Conservation (phyloP, 2,888 invertebrate genomes). For the Ceramica pisi region DNA sequence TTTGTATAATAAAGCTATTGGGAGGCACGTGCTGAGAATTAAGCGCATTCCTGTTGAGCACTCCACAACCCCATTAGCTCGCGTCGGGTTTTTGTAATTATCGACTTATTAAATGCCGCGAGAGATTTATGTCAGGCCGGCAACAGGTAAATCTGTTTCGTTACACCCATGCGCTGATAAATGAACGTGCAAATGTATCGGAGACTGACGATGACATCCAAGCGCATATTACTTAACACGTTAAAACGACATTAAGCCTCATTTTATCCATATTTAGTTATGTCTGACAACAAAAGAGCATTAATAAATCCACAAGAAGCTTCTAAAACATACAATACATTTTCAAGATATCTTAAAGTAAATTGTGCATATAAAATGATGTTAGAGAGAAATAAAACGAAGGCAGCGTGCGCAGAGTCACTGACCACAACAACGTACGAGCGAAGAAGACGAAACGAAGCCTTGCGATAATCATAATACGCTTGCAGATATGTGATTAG, state of each 20-base stretch:
- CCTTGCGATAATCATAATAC: slow-evolving; percentile 89
- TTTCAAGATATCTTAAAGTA: slow-evolving; percentile 67
- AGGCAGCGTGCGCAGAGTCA: slow-evolving; percentile 81
- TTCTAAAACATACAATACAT: slow-evolving; percentile 60
- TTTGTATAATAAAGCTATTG: slow-evolving; percentile 85
- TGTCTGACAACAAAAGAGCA: slow-evolving; percentile 44
- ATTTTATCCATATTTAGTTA: slow-evolving; percentile 47
- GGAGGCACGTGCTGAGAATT: slow-evolving; percentile 83
- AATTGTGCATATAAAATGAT: slow-evolving; percentile 76
- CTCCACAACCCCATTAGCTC: slow-evolving; percentile 74
- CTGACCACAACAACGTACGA: slow-evolving; percentile 88
- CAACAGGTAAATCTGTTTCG: slow-evolving; percentile 76
- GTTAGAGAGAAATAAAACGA: slow-evolving; percentile 74
- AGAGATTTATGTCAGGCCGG: slow-evolving; percentile 80
- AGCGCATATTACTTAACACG: slow-evolving; percentile 41
- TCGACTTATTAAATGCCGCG: slow-evolving; percentile 81
- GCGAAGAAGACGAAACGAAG: slow-evolving; percentile 86
- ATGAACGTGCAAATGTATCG: slow-evolving; percentile 71
- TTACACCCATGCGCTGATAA: slow-evolving; percentile 73
- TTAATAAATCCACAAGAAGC: slow-evolving; percentile 57
- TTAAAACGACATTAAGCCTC: slow-evolving; percentile 18
- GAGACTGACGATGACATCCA: slow-evolving; percentile 49
- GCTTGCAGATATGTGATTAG: slow-evolving; percentile 91
- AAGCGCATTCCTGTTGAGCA: slow-evolving; percentile 72
- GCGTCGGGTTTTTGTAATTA: slow-evolving; percentile 82